Percentiles rank a stretch among this genome's conserved stretches.
Evolutionary conservation across 1,140 invertebrate species (phyloP).

Genomic region (Drosophila willistoni): DNA sequence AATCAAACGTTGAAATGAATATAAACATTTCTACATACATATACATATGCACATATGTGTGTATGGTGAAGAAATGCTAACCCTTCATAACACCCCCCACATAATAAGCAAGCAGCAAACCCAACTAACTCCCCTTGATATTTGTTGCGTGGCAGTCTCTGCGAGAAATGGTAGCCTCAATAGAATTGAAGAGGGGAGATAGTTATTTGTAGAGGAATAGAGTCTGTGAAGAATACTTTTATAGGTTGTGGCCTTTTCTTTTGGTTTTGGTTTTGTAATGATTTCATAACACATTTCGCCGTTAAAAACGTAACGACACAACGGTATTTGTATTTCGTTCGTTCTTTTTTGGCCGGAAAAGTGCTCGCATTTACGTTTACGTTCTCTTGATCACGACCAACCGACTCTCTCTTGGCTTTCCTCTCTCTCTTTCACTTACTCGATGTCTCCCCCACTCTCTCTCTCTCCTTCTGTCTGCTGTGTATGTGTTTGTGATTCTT

Average conservation of each 20-base stretch:
- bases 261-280: conserved; percentile 76
- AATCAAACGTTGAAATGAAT: background rate
- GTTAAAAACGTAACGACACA: conserved; percentile 60
- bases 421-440: conserved; percentile 3
- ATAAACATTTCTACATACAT: too few species aligned
- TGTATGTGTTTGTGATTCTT: conserved; percentile 39
- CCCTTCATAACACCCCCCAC: background rate
- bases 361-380: background rate
- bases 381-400: background rate
- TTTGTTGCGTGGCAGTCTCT: conserved; percentile 7
- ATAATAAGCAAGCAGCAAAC: conserved; percentile 6
- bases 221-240: conserved; percentile 19
- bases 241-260: conserved; percentile 59
- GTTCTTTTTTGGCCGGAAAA: conserved; percentile 5
- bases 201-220: background rate
- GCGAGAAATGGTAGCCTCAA: background rate
- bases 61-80: background rate
- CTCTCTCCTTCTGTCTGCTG: background rate
- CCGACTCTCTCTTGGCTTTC: background rate
- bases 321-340: conserved; percentile 35
- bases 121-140: background rate
- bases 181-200: background rate
- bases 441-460: conserved; percentile 1
- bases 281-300: conserved; percentile 78
- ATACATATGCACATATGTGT: too few species aligned